Evolutionary conservation across 1,140 invertebrate species (phyloP).

Genomic region (Nautilus pompilius): DNA sequence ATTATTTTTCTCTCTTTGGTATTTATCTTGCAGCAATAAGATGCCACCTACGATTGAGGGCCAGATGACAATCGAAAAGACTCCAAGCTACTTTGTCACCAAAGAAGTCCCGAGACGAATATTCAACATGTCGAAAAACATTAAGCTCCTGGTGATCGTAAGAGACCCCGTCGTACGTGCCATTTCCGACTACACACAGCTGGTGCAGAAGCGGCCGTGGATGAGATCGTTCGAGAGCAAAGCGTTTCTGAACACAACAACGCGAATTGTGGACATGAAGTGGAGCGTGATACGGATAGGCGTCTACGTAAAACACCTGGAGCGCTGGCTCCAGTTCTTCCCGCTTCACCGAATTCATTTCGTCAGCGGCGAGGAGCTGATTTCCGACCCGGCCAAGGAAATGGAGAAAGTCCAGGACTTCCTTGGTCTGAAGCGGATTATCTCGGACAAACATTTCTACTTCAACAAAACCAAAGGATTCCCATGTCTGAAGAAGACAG

Average conservation of each 20-base stretch:
- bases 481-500: constrained; percentile 77
- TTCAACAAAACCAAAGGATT: constrained; percentile 91
- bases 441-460: constrained; percentile 86
- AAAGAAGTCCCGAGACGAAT: constrained; percentile 77
- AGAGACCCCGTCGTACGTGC: constrained; percentile 86
- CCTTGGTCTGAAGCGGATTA: constrained; percentile 75
- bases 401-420: constrained; percentile 80
- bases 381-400: constrained; percentile 79
- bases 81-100: constrained; percentile 87
- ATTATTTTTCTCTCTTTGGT: background rate
- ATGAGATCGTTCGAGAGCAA: constrained; percentile 75
- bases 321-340: constrained; percentile 79
- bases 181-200: constrained; percentile 85
- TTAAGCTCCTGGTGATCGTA: constrained; percentile 82
- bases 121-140: constrained; percentile 77
- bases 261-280: constrained; percentile 69
- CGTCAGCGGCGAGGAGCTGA: constrained; percentile 81
- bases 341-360: constrained; percentile 76
- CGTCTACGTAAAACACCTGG: constrained; percentile 75
- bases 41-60: constrained; percentile 81
- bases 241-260: constrained; percentile 65
- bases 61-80: constrained; percentile 90
- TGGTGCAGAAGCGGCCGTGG: constrained; percentile 45
- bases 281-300: constrained; percentile 84
- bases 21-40: constrained; percentile 59